phyloP scores from a whole-genome alignment of 2,888 invertebrate species.

The Morpho helenor region DNA sequence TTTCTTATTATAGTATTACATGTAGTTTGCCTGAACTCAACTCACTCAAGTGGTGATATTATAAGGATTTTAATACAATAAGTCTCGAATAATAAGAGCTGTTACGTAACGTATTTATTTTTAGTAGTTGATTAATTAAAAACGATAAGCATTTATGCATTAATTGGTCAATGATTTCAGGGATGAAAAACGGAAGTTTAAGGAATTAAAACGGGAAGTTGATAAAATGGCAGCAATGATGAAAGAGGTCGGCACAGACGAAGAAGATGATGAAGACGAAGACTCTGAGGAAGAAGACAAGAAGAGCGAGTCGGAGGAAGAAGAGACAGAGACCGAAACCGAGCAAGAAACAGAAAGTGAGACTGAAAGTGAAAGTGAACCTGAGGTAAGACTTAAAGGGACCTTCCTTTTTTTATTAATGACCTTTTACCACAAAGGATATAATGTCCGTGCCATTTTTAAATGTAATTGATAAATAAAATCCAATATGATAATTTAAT shows the following conservation, averaged over 20 bases:
- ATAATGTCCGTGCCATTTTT: too few relatives aligned
- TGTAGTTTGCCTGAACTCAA: too few relatives aligned
- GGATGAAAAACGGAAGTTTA: conserved; percentile 90
- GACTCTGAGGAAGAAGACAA: conserved; percentile 81
- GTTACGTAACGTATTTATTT: not conserved
- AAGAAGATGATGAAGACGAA: conserved; percentile 81
- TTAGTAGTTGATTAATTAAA: not conserved
- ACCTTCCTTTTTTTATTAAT: too few relatives aligned
- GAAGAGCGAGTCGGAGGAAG: conserved; percentile 74
- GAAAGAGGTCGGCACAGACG: conserved; percentile 88
- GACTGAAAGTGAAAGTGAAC: conserved; percentile 82
- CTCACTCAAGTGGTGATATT: too few relatives aligned
- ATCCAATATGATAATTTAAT: too few relatives aligned
- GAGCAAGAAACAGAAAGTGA: conserved; percentile 84
- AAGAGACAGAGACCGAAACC: conserved; percentile 82
- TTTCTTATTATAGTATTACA: too few relatives aligned
- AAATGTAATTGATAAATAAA: too few relatives aligned
- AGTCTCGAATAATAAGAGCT: too few relatives aligned
- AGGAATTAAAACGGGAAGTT: conserved; percentile 90
- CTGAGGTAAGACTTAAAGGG: conserved; percentile 66
- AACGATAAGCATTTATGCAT: not conserved
- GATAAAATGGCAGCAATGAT: conserved; percentile 94
- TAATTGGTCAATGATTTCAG: conserved; percentile 43
- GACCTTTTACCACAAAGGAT: too few relatives aligned
- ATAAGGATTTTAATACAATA: too few relatives aligned